Base-by-base conservation (phyloP, 2,797 vertebrate species). In the Eupleurogrammus muticus region DNA sequence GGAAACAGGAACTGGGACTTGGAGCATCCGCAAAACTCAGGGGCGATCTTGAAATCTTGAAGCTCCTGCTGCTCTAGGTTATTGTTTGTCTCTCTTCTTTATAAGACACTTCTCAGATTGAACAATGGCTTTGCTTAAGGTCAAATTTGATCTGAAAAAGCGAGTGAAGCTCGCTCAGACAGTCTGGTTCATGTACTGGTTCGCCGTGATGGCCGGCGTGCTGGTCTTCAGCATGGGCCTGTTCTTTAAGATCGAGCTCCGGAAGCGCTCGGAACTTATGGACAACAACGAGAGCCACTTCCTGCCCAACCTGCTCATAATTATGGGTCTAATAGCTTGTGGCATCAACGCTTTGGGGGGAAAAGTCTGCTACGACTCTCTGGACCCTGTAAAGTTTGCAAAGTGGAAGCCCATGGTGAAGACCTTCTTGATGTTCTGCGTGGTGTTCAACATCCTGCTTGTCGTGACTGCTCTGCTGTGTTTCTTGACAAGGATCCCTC, bases 121-220 rank as follows among this genome's bases (percentile, higher is more conserved):
- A 85, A 93, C 74, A 10, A 99, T 99, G 98, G 97, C 95, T 58
- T 89, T 99, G 83, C 92, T 98, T 92, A 93, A 95, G 92, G 84
- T 99, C 66, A 98, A 96, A 83, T 99, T 99, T 81, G 97, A 95
- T 77, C 91, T 97, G 88, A 97, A 96, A 93, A 99, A 97, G 91
- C 92, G 98, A 28, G 98, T 99, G 76, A 99, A 98, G 90, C 87
- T 99, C 49, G 97, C 98, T 0, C 98, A 99, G 89, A 93, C 95
- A 36, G 94, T 99, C 66, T 99, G 98, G 98, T 96, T 99, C 65
- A 94, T 99, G 96, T 99, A 98, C 92, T 99, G 98, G 98, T 92
- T 96, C 65, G 97, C 97, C 0, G 95, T 99, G 23, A 88, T 99
- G 86, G 95, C 96, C 0, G 95, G 97, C 1, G 96, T 99, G 65